Evolutionary conservation across 2,113 vertebrate species (phyloP).

Genomic region (zebrafish (Danio rerio)): GRCz12tu NC_133180.1:39121001-39121500

Average conservation of each 20-base stretch:
- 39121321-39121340: neutral
- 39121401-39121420: conserved; percentile 87
- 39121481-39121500: conserved; percentile 81
- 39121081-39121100: neutral
- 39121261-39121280: neutral
- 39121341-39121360: neutral
- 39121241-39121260: neutral
- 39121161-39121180: neutral
- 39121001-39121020: neutral
- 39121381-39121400: neutral
- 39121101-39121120: neutral
- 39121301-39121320: neutral
- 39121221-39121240: neutral
- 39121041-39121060: neutral
- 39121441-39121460: conserved; percentile 86
- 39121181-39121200: neutral
- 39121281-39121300: neutral
- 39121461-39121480: conserved; percentile 80
- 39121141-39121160: neutral
- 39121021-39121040: neutral
- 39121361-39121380: neutral
- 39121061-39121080: neutral
- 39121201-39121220: neutral
- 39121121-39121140: neutral
- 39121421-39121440: conserved; percentile 88